These are phyloP conservation scores for Tenthredo mesomela DNA, from an alignment of 2,888 invertebrate genomes.

Conservation along the genomic window DNA sequence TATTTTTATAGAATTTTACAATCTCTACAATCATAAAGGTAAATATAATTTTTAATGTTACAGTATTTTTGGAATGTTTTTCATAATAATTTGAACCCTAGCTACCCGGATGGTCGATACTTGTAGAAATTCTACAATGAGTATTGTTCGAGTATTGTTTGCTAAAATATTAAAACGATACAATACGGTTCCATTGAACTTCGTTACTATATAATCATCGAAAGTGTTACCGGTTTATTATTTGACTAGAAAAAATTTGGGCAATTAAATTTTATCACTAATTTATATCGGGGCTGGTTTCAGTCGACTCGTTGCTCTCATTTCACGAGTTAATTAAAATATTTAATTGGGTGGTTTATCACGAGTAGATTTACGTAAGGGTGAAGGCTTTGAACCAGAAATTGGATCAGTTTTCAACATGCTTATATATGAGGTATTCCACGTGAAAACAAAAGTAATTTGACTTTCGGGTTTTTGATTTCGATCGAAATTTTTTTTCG, in stretches of 20 bases:
- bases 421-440: no score
- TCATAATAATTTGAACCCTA: neutral
- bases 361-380: neutral
- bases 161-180: neutral
- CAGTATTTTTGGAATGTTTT: no score
- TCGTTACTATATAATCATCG: neutral
- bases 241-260: neutral
- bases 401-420: neutral
- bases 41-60: no score
- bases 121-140: neutral
- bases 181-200: neutral
- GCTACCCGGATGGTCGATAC: neutral
- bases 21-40: no score
- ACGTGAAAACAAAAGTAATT: no score
- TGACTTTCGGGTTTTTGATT: no score
- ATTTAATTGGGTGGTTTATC: neutral
- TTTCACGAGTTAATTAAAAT: conserved; percentile 17
- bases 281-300: neutral
- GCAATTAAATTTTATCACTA: neutral
- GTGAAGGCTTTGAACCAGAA: neutral
- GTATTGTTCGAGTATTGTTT: no score
- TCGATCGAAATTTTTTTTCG: no score
- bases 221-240: neutral
- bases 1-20: no score
- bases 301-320: neutral